Base-by-base conservation (phyloP, 2,888 invertebrate species). In the Brassicogethes aeneus region DNA sequence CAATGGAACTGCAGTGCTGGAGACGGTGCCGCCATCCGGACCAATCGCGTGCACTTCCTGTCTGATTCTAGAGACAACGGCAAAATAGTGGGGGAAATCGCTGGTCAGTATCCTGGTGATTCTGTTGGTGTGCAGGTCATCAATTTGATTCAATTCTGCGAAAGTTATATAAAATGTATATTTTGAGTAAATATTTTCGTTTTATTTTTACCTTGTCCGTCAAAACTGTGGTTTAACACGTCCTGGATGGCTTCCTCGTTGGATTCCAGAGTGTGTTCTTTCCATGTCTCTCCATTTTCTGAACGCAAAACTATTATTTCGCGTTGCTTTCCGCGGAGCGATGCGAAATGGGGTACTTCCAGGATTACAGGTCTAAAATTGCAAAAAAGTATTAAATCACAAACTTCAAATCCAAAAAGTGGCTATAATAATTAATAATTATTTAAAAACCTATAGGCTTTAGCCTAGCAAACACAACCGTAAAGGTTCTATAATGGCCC, bases 241-340 rank as follows among this genome's bases (percentile, higher is more conserved):
- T 95, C 94, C 69, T 94, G 83, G 17, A 91, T 82, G 36, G 87
- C 85, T 60, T 91, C 88, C 61, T 91, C 90, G 39, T 79, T 84
- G 42, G 89, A 86, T 59, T 85, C 82, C 44, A 89, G 68, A 29
- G 85, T 84, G 65, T 99, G 99, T 62, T 99, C 99, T 50, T 91
- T 86, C 99, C 99, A 99, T 17, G 88, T 91, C 67, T 97, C 95
- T 13, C 99, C 99, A 58, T 96, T 94, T 69, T 99, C 97, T 2
- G 95, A 95, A 36, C 97, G 80, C 47, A 99, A 71, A 51, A 99
- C 87, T 29, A 96, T 86, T 36, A 99, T 92, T 74, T 99, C 99
- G 3, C 99, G 79, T 65, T 99, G 97, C 53, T 84, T 85, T 43
- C 92, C 94, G 43, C 92, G 79, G 40, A 93, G 71, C 0, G 96